Conservation (phyloP, 2,888 invertebrate species). For the Nomada ruficornis region DNA sequence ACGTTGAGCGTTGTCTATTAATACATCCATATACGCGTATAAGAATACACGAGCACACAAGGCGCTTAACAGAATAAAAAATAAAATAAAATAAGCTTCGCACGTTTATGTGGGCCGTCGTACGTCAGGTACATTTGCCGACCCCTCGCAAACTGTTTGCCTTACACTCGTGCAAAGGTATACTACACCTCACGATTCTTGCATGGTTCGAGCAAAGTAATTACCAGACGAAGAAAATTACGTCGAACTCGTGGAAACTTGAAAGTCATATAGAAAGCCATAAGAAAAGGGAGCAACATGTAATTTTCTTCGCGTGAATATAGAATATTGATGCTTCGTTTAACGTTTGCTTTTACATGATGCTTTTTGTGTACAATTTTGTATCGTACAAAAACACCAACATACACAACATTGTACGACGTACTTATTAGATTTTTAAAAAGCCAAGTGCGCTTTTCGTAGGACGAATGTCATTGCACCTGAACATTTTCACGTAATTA, state of each 20-base stretch:
- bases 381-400: constrained; percentile 38
- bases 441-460: constrained; percentile 34
- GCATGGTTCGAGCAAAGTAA: constrained; percentile 53
- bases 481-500: constrained; percentile 18
- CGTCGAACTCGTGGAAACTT: neutral
- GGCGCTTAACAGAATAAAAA: constrained; percentile 54
- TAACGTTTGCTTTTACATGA: constrained; percentile 34
- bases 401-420: constrained; percentile 38
- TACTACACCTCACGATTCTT: constrained; percentile 62
- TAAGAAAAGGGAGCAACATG: neutral
- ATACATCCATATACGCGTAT: constrained; percentile 49
- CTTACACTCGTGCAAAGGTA: constrained; percentile 61
- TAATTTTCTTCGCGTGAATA: constrained; percentile 5
- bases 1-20: constrained; percentile 54
- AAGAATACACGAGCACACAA: constrained; percentile 42
- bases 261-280: neutral
- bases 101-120: constrained; percentile 73
- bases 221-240: constrained; percentile 35
- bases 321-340: constrained; percentile 22
- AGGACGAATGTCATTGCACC: constrained; percentile 38
- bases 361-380: constrained; percentile 54
- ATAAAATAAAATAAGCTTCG: constrained; percentile 56
- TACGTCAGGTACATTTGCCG: constrained; percentile 79
- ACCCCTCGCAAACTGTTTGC: constrained; percentile 56
- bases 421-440: constrained; percentile 29